These are phyloP conservation scores for Dusona sp. DNA, from an alignment of 2,888 invertebrate genomes.

Conservation along the genomic window DNA sequence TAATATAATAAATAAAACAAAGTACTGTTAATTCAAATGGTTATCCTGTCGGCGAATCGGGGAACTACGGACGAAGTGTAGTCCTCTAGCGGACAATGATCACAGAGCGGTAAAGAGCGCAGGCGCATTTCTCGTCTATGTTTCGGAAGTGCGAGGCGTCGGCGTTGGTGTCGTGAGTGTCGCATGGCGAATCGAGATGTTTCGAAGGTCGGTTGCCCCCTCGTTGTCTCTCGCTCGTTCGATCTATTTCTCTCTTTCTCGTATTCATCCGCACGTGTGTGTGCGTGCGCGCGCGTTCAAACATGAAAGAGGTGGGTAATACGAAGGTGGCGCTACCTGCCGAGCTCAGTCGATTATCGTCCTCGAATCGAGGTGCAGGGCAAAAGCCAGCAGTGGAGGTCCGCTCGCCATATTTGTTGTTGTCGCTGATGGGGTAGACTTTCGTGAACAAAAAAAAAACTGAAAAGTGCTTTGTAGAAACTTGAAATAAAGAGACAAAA, in stretches of 20 bases:
- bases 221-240: slow-evolving; percentile 27
- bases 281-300: slow-evolving; percentile 38
- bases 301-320: slow-evolving; percentile 38
- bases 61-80: slow-evolving; percentile 4
- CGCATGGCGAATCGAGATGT: slow-evolving; percentile 40
- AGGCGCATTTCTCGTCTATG: neutral
- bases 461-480: slow-evolving; percentile 62
- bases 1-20: slow-evolving; percentile 28
- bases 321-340: slow-evolving; percentile 73
- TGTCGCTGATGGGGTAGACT: slow-evolving; percentile 90
- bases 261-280: slow-evolving; percentile 28
- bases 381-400: slow-evolving; percentile 72
- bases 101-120: neutral
- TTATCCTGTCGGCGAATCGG: slow-evolving; percentile 29
- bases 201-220: slow-evolving; percentile 52
- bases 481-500: slow-evolving; percentile 11
- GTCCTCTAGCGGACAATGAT: slow-evolving; percentile 10
- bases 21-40: slow-evolving; percentile 15
- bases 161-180: slow-evolving; percentile 64
- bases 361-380: slow-evolving; percentile 71
- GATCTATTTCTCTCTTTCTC: slow-evolving; percentile 31
- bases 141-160: slow-evolving; percentile 53
- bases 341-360: slow-evolving; percentile 70
- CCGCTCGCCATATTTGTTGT: slow-evolving; percentile 92
- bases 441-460: slow-evolving; percentile 66